These are phyloP conservation scores for Acrocephalus kingi DNA, from an alignment of 2,113 vertebrate genomes.

Conservation along the genomic window DNA sequence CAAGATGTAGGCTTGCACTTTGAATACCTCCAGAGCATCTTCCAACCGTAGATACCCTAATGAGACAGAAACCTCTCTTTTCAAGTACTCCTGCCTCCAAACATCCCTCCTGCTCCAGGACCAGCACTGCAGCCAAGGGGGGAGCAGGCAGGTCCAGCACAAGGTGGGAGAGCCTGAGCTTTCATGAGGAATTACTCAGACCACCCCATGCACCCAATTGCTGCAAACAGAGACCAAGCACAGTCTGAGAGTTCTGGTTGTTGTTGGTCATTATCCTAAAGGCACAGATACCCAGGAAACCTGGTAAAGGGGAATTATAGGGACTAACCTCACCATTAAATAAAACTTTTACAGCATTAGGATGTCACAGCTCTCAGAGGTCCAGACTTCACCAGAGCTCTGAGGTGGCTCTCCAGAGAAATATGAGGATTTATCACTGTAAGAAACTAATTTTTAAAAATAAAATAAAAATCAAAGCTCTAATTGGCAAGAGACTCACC, in stretches of 20 bases:
- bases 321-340: neutral
- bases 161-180: neutral
- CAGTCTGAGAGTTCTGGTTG: neutral
- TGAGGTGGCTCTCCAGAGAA: neutral
- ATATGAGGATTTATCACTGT: accelerated
- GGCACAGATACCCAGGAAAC: neutral
- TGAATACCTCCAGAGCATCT: neutral
- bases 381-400: neutral
- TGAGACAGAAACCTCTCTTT: neutral
- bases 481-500: neutral
- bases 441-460: neutral
- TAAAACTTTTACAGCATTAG: neutral
- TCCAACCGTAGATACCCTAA: neutral
- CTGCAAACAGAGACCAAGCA: neutral
- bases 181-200: neutral
- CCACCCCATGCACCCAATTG: accelerated
- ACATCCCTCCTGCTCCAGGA: neutral
- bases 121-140: neutral
- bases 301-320: neutral
- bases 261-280: neutral
- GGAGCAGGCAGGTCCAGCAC: neutral
- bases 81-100: neutral
- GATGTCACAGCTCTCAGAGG: neutral
- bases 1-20: neutral
- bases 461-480: neutral